These are phyloP conservation scores for Aleiodes alternator DNA, from an alignment of 2,888 invertebrate species.

Conservation along the genomic window DNA sequence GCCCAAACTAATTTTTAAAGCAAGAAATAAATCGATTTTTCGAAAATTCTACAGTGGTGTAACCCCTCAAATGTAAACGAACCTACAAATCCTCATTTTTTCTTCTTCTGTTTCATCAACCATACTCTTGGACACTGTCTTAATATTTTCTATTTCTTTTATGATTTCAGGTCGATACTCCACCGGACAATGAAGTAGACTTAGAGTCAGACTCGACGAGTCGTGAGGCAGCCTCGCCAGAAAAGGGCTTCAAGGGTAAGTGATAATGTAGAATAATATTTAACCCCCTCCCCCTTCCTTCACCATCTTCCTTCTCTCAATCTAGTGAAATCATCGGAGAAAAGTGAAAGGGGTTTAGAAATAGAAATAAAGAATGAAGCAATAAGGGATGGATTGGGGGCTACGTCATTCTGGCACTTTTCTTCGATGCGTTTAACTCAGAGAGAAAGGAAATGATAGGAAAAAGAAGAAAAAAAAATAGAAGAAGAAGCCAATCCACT, in stretches of 20 bases:
- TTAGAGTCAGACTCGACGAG: constrained; percentile 66
- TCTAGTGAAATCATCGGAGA: constrained; percentile 2
- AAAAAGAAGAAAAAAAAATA: constrained; percentile 1
- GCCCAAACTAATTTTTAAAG: too few species aligned
- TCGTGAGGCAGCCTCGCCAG: constrained; percentile 67
- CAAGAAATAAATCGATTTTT: too few species aligned
- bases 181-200: constrained; percentile 68
- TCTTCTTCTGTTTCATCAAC: too few species aligned
- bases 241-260: constrained; percentile 73
- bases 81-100: too few species aligned
- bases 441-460: constrained; percentile 26
- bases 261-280: constrained; percentile 34
- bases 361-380: constrained; percentile 15
- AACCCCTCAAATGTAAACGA: too few species aligned
- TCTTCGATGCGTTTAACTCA: constrained; percentile 16
- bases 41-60: too few species aligned
- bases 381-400: constrained; percentile 33
- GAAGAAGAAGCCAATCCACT: constrained; percentile 72
- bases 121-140: too few species aligned
- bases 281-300: neutral
- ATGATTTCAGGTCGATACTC: constrained; percentile 69
- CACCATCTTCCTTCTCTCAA: neutral
- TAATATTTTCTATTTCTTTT: too few species aligned
- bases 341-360: constrained; percentile 4
- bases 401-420: constrained; percentile 28